These are phyloP conservation scores for Diaperis boleti DNA, from an alignment of 2,888 invertebrate genomes.

Conservation along the genomic window DNA sequence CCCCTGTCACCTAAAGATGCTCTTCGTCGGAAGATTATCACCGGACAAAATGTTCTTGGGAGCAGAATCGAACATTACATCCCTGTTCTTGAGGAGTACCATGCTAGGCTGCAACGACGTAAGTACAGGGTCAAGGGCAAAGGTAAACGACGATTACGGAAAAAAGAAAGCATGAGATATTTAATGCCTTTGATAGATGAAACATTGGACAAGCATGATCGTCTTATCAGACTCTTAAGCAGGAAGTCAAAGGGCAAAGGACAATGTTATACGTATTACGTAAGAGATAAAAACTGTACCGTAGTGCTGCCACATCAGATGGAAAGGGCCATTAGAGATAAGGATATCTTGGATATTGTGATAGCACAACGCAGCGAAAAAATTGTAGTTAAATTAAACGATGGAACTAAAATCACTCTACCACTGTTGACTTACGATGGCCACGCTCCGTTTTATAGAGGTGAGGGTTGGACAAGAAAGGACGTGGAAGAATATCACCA, in stretches of 20 bases:
- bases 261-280: slow-evolving; percentile 78
- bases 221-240: slow-evolving; percentile 47
- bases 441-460: slow-evolving; percentile 72
- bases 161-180: slow-evolving; percentile 60
- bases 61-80: slow-evolving; percentile 81
- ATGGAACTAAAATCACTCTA: slow-evolving; percentile 78
- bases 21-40: slow-evolving; percentile 82
- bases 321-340: slow-evolving; percentile 82
- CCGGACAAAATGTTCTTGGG: slow-evolving; percentile 81
- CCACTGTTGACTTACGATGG: slow-evolving; percentile 66
- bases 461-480: slow-evolving; percentile 78
- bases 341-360: slow-evolving; percentile 81
- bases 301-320: slow-evolving; percentile 79
- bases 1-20: slow-evolving; percentile 88
- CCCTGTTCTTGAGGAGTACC: slow-evolving; percentile 75
- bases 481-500: slow-evolving; percentile 67
- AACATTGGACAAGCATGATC: slow-evolving; percentile 60
- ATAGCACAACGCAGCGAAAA: slow-evolving; percentile 81
- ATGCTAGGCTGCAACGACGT: slow-evolving; percentile 55
- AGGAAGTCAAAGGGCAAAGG: slow-evolving; percentile 70
- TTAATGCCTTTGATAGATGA: slow-evolving; percentile 61
- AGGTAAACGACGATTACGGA: slow-evolving; percentile 61
- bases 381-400: slow-evolving; percentile 76
- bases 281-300: slow-evolving; percentile 78
- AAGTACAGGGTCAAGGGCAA: slow-evolving; percentile 60